Evolutionary conservation across 2,888 invertebrate species (phyloP).

Genomic region (Pogonocherus hispidulus): DNA sequence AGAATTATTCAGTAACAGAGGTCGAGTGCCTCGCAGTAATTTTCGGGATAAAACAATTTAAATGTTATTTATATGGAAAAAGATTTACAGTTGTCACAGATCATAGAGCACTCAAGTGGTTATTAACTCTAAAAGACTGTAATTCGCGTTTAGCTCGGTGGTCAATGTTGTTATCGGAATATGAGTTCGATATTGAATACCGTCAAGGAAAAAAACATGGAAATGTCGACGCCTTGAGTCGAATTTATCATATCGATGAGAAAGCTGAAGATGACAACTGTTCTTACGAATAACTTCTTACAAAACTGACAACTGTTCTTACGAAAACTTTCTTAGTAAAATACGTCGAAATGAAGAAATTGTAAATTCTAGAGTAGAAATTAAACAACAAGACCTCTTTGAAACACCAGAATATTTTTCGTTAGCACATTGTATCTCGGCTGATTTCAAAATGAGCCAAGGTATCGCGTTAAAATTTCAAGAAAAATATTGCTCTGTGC

Average conservation of each 20-base stretch:
- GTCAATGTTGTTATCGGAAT: conserved; percentile 29
- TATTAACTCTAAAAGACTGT: conserved; percentile 34
- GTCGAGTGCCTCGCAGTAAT: neutral
- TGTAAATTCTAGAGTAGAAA: neutral
- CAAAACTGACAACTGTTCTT: too few species aligned
- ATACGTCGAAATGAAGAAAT: neutral
- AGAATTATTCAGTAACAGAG: conserved; percentile 12
- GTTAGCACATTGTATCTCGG: neutral
- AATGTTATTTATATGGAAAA: neutral
- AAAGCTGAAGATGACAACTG: too few species aligned
- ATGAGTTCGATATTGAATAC: conserved; percentile 24
- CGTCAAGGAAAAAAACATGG: conserved; percentile 27
- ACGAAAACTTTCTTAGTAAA: too few species aligned
- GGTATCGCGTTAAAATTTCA: neutral
- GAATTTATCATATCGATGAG: too few species aligned
- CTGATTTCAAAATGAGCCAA: neutral
- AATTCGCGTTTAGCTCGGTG: conserved; percentile 31
- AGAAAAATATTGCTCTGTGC: neutral
- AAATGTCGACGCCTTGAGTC: conserved; percentile 23
- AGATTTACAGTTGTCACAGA: conserved; percentile 34
- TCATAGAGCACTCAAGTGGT: conserved; percentile 44
- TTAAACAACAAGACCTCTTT: neutral
- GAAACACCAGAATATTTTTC: neutral
- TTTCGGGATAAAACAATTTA: neutral
- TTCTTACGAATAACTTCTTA: too few species aligned